Evolutionary conservation across 2,113 vertebrate genomes (phyloP), one percentile per base, ranked within the genome.

Genomic region (Psilopogon haemacephalus): DNA sequence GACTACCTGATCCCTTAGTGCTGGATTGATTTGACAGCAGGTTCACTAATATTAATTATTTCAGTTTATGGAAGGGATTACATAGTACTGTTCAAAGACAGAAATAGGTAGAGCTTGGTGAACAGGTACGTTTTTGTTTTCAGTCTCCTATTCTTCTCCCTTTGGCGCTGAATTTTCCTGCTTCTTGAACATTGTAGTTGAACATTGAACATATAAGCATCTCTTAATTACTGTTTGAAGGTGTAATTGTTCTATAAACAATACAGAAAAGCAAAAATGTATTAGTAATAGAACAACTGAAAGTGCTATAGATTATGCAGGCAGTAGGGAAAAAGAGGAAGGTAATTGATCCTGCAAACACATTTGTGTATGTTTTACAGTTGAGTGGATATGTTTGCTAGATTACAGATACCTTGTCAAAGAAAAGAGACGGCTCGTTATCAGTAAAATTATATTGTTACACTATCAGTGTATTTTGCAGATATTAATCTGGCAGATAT

Each of bases 81-180:
- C 5, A 3, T 30, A 60, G 38, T 0, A 0, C 21, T 0, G 0
- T 75, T 28, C 33, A 60, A 55, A 85, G 40, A 63, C 2, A 30
- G 26, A 70, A 86, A 44, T 52, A 60, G 6, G 6, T 73, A 3
- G 86, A 67, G 32, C 28, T 71, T 18, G 3, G 5, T 55, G 32
- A 33, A 50, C 8, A 54, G 15, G 32, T 55, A 69, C 23, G 30
- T 75, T 32, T 30, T 73, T 68, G 5, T 60, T 70, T 80, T 18
- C 46, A 37, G n/a, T 33, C 55, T 11, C 32, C 12, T 68, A 44
- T 56, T 93, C 26, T 3, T 71, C 8, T 44, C 80, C 1, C 4
- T 77, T 70, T 67, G 58, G 32, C 28, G 10, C 1, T 65, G 16
- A 24, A 38, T 80, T 90, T 84, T 86, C 40, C 44, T 59, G 14